phyloP scores from a whole-genome alignment of 2,888 invertebrate species.

The Macroteleia sp. region DNA sequence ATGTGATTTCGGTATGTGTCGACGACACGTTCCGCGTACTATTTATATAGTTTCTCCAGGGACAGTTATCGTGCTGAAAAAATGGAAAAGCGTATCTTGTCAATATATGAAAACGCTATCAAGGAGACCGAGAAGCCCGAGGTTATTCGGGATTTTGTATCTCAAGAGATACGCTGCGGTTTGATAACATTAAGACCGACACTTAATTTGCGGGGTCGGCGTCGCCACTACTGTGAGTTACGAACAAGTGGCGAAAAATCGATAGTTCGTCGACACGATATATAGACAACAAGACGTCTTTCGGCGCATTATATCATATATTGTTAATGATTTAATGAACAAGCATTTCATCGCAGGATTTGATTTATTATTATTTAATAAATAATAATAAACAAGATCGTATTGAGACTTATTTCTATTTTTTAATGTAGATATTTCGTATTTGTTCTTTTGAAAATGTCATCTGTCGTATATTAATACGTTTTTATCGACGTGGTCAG shows the following conservation, averaged over 20 bases:
- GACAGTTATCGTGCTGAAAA: background rate
- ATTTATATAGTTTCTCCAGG: constrained; percentile 13
- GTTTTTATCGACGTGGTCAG: no score
- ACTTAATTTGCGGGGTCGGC: constrained; percentile 38
- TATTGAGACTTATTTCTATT: no score
- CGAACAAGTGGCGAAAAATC: constrained; percentile 53
- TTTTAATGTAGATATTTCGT: no score
- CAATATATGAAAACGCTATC: constrained; percentile 5
- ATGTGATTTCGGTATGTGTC: constrained; percentile 34
- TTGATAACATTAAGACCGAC: constrained; percentile 14
- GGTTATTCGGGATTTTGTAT: background rate
- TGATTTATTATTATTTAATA: no score
- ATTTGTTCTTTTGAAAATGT: no score
- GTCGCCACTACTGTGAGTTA: no score
- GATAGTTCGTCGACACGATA: constrained; percentile 56
- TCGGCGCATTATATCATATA: constrained; percentile 16
- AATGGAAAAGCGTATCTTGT: background rate
- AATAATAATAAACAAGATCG: no score
- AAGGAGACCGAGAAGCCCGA: background rate
- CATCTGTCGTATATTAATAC: no score
- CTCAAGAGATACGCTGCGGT: constrained; percentile 2
- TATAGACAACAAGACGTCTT: constrained; percentile 38
- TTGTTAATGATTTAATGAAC: no score
- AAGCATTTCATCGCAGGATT: no score
- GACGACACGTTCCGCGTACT: background rate